Conservation (phyloP, 2,113 vertebrate genomes). For the Gila orcuttii region DNA sequence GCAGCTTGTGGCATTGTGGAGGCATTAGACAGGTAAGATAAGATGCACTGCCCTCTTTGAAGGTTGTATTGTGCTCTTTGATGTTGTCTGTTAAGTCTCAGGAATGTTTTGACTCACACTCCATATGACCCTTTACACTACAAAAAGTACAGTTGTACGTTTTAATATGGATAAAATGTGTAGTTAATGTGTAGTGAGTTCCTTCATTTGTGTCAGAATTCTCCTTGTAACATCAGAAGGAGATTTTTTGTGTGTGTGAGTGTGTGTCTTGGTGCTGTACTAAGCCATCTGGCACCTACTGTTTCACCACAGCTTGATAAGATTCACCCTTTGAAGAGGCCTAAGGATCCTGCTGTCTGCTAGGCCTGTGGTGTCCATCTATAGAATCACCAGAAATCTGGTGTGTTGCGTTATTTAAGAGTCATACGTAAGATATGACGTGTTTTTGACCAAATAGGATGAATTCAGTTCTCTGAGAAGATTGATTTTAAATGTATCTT, state of each 20-base stretch:
- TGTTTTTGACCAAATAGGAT: not conserved
- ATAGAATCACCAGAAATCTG: slow-evolving; percentile 26
- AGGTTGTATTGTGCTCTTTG: slow-evolving; percentile 24
- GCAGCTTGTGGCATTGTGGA: not conserved
- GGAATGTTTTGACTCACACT: not conserved
- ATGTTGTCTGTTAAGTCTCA: not conserved
- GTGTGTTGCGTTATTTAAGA: slow-evolving; percentile 4
- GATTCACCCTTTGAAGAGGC: slow-evolving; percentile 55
- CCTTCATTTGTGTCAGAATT: slow-evolving; percentile 1
- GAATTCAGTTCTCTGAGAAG: not conserved
- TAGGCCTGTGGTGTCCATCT: slow-evolving; percentile 42
- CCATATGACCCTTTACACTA: not conserved
- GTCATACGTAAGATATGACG: not conserved
- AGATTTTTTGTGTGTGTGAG: not conserved
- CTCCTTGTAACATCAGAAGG: slow-evolving; percentile 19
- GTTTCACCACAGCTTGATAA: slow-evolving; percentile 57
- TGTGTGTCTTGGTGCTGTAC: slow-evolving; percentile 37
- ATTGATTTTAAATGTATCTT: not conserved
- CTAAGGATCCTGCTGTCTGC: slow-evolving; percentile 52
- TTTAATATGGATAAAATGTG: not conserved
- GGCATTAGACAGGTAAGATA: slow-evolving; percentile 42
- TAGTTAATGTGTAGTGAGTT: not conserved
- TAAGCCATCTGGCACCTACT: slow-evolving; percentile 53
- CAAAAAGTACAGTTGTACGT: not conserved
- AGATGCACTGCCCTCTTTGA: not conserved